A percentile compares a stretch with the other conserved stretches of the same genome.
These are phyloP conservation scores for Muscicapa adusta DNA, from an alignment of 2,113 vertebrate species.

Conservation along the genomic window DNA sequence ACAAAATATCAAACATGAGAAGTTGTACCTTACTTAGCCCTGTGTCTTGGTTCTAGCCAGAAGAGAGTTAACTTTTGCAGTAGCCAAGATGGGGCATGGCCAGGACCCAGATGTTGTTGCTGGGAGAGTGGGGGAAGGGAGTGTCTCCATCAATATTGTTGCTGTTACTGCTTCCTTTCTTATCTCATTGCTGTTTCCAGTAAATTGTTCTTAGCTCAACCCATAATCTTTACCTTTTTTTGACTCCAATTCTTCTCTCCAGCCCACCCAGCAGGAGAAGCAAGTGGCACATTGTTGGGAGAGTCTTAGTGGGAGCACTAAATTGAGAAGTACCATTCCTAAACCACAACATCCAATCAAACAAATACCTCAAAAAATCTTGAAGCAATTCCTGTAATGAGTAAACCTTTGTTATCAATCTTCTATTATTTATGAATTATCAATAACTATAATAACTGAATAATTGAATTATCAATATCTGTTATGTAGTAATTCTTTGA, in stretches of 20 bases:
- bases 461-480: neutral
- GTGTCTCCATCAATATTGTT: neutral
- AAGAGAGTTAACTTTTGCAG: neutral
- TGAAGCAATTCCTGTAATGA: neutral
- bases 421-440: neutral
- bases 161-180: neutral
- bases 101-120: neutral
- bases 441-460: neutral
- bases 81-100: neutral
- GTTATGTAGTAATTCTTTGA: neutral
- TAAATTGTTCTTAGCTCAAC: neutral
- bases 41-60: neutral
- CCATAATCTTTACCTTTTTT: neutral
- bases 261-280: neutral
- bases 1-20: neutral
- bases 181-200: neutral
- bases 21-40: neutral
- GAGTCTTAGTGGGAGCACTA: neutral
- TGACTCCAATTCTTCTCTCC: neutral
- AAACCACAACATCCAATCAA: neutral
- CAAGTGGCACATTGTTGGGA: neutral
- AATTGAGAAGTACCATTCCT: neutral
- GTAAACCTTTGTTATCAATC: neutral
- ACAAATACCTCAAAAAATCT: neutral
- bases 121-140: rapidly evolving